Conservation (phyloP, 2,888 invertebrate genomes). For the Microdon myrmicae region DNA sequence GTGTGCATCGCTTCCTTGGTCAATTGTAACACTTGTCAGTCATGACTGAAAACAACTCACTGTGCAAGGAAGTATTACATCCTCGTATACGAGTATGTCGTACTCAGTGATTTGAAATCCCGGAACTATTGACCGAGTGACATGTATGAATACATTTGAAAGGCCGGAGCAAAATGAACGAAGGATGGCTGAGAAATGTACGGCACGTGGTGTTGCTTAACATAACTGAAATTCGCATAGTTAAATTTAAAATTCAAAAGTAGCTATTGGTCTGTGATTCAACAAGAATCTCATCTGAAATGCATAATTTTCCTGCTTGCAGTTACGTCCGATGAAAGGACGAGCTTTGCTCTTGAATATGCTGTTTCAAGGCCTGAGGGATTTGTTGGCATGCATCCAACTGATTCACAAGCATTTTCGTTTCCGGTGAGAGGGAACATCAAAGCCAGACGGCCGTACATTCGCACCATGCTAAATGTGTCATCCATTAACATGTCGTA, state of each 20-base stretch:
- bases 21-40: conserved; percentile 29
- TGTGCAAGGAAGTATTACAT: conserved; percentile 1
- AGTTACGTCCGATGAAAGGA: conserved; percentile 1
- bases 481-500: conserved; percentile 50
- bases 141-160: not conserved
- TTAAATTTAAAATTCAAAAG: conserved; percentile 22
- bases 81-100: not conserved
- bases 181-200: not conserved
- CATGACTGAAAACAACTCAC: conserved; percentile 4
- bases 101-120: conserved; percentile 38
- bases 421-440: conserved; percentile 35
- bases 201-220: conserved; percentile 7
- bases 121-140: conserved; percentile 27
- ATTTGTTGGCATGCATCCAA: conserved; percentile 47
- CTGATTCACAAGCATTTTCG: conserved; percentile 33
- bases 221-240: conserved; percentile 15
- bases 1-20: conserved; percentile 20
- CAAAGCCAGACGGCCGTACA: conserved; percentile 44
- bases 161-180: not conserved
- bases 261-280: conserved; percentile 9
- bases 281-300: conserved; percentile 24
- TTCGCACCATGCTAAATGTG: conserved; percentile 49
- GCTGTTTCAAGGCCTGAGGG: conserved; percentile 23
- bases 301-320: conserved; percentile 38
- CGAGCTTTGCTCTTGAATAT: no score